Percentiles rank a stretch among this genome's conserved stretches.
These are phyloP conservation scores for Tragopan temminckii DNA, from an alignment of 2,797 vertebrate species.

Conservation along the genomic window DNA sequence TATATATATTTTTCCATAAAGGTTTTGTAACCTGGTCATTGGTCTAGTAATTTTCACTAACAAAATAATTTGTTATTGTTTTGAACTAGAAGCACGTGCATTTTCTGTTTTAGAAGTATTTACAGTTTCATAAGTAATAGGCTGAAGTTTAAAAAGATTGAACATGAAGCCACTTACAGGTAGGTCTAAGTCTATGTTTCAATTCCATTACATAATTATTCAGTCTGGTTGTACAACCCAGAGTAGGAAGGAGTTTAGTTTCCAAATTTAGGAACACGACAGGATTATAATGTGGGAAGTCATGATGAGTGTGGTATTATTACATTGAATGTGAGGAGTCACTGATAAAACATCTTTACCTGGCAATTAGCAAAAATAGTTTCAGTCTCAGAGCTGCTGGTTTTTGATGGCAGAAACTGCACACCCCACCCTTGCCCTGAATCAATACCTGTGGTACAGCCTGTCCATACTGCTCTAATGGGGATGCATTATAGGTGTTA, in stretches of 20 bases:
- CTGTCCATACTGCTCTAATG: background rate
- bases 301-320: background rate
- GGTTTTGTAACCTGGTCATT: background rate
- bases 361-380: background rate
- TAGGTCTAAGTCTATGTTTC: background rate
- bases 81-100: background rate
- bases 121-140: background rate
- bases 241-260: background rate
- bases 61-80: background rate
- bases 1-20: background rate
- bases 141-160: background rate
- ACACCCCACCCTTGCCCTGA: accelerated
- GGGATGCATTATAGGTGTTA: background rate
- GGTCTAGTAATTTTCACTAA: background rate
- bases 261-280: background rate
- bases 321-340: background rate
- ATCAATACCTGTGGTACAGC: background rate
- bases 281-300: background rate
- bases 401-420: background rate
- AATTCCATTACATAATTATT: background rate
- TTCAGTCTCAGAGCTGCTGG: background rate
- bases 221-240: background rate
- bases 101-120: background rate
- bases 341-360: background rate
- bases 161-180: background rate